Percentiles rank a stretch among this genome's conserved stretches.
Evolutionary conservation across 1,140 invertebrate genomes (phyloP).

Genomic region (Epicauta chinensis): DNA sequence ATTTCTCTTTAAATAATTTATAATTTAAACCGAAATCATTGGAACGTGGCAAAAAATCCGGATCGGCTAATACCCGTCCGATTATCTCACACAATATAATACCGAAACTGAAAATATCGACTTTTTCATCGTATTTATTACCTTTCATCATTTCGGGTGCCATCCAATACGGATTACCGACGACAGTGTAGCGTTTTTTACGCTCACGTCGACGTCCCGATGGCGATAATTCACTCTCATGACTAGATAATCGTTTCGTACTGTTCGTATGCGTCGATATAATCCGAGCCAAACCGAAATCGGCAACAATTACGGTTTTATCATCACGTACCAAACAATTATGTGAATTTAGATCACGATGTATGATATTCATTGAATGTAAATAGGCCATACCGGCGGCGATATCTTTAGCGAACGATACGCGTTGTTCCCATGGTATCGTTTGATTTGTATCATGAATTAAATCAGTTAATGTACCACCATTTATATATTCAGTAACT

Average conservation of each 20-base stretch:
- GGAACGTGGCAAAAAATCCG: slow-evolving; percentile 82
- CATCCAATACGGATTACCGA: slow-evolving; percentile 98
- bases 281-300: slow-evolving; percentile 89
- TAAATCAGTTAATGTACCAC: slow-evolving; percentile 78
- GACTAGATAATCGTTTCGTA: slow-evolving; percentile 28
- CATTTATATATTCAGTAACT: slow-evolving; percentile 87
- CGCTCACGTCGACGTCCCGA: slow-evolving; percentile 50
- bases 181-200: slow-evolving; percentile 69
- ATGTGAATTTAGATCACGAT: slow-evolving; percentile 93
- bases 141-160: slow-evolving; percentile 97
- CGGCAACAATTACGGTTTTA: slow-evolving; percentile 86
- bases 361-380: slow-evolving; percentile 91
- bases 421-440: slow-evolving; percentile 76
- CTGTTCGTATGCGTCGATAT: slow-evolving; percentile 53
- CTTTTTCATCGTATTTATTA: slow-evolving; percentile 93
- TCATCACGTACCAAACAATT: slow-evolving; percentile 86
- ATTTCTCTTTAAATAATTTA: slow-evolving; percentile 78
- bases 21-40: slow-evolving; percentile 89
- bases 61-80: slow-evolving; percentile 86
- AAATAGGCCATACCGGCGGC: slow-evolving; percentile 89
- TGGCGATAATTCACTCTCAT: neutral
- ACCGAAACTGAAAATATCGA: slow-evolving; percentile 95
- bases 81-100: slow-evolving; percentile 96
- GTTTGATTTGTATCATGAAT: slow-evolving; percentile 63
- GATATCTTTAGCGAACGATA: slow-evolving; percentile 85